Base-by-base conservation (phyloP, 2,797 vertebrate genomes). In the Chaunax sp. region DNA sequence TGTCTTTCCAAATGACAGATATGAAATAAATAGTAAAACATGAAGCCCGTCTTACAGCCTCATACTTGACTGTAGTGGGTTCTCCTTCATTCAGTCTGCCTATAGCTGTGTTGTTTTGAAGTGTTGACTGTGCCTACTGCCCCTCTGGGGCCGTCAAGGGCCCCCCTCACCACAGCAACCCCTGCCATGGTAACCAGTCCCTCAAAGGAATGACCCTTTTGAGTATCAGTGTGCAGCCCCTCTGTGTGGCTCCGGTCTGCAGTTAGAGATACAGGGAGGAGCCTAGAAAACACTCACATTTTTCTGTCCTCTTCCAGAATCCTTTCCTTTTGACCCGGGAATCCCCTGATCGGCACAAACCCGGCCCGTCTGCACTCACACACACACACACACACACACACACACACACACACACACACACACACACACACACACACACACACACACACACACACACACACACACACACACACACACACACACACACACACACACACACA, bases 161-260 rank as follows among this genome's bases (percentile, higher is more conserved):
- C 73, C 86, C 81, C 86, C 79, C 49, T 90, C 89, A 81, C 92
- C 89, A 89, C 60, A 75, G 88, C 81, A 92, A 93, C 88, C 75
- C 75, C 81, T 90, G 79, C 88, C 84, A 92, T 92, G 90, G 92
- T 87, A 91, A 93, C 90, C 62, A 74, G 61, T 51, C 83, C 43
- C 86, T 90, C 87, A 84, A 86, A 85, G 89, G 87, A 91, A 88
- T 86, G 86, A 86, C 47, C 81, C 78, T 22, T 80, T 72, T 66
- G 64, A 85, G 82, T 23, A 28, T 43, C 59, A 56, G 54, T 61
- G 75, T 77, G 77, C 69, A 18, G 77, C 68, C 59, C 55, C 75
- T 82, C 60, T 78, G 62, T 77, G 71, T 43, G 16, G 55, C 62
- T 77, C 47, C 20, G 0, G 53, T 69, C 62, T 54, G 63, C 47